Evolutionary conservation across 2,888 invertebrate species (phyloP), one percentile per base, ranked within the genome.

Genomic region (Camptogramma bilineatum): DNA sequence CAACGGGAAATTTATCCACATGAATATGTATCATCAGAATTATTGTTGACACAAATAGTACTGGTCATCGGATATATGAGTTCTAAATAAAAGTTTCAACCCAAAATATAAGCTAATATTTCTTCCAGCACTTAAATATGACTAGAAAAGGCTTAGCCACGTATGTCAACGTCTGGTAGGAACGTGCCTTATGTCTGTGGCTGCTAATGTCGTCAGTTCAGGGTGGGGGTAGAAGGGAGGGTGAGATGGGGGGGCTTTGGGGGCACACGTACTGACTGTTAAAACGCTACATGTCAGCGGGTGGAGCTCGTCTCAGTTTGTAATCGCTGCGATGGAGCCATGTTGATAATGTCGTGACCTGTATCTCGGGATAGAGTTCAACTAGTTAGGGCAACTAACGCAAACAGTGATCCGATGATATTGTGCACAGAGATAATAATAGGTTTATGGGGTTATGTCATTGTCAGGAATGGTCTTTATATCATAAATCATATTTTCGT

Each of bases 201-300:
- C 89, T 88, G 90, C 90, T 92, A 92, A 92, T 90, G 91, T 92
- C 92, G 91, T 89, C 92, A 88, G 88, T 80, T 88, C 75, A 75
- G 80, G 80, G 81, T 80, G 70, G 72, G 78, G 73, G n/a, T n/a
- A n/a, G n/a, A n/a, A 63, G 71, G n/a, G n/a, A n/a, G 39, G 39
- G 44, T 7, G 44, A 44, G 16, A 17, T 17, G 16, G 16, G 44
- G 44, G 77, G 64, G 58, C 63, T 61, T 52, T 69, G 73, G 79
- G 76, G 86, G 80, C 69, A 76, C 92, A 91, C 91, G 91, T 91
- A 88, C 87, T 80, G 87, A 82, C 91, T 90, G 91, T 91, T 93
- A 90, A 91, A 91, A 92, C 88, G 91, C 85, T 86, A 89, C 90
- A 93, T 91, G 92, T 93, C 92, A 91, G 80, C 85, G 83, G 83